Evolutionary conservation across 23 tunicate genomes (phyloP), one percentile per base, ranked within the genome.

Genomic region (Trididemnum clinides): DNA sequence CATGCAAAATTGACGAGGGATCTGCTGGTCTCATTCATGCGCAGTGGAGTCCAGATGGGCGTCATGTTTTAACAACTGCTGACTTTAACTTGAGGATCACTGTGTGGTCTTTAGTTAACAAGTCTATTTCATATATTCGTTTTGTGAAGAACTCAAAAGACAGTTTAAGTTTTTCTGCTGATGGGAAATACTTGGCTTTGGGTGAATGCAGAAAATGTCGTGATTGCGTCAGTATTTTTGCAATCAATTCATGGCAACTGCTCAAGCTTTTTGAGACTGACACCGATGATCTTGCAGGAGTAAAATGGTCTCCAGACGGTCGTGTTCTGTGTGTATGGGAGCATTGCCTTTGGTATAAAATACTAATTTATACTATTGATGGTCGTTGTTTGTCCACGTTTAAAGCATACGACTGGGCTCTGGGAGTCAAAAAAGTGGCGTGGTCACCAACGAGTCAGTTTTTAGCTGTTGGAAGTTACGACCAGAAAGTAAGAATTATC

Each of bases 371-470:
- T 57, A 85, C 98, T 0, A 94, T 94, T 82, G 98, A 94, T 82
- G 98, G 98, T 19, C 81, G 98, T 1, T 94, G 98, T 72, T 51
- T 94, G 7, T 74, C 74, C 18, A 85, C 93, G 1, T 94, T 58
- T 50, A 89, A 86, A 82, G 91, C 98, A n/a, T 94, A 94, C 73
- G 94, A 94, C 34, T 94, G 93, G 93, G 98, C 95, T 20, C 50
- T 94, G 28, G 98, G 98, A 33, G 88, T 94, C 7, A 94, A 94
- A 49, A 79, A 77, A 34, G 77, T 85, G 18, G 31, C 82, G 0
- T 94, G 98, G 98, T 94, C 98, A 2, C 98, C 98, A 2, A 88
- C 98, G 3, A 94, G 98, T 57, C 98, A 94, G 51, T 94, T 94
- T 82, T 66, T 94, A 51, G 98, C 98, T 73, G 88, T 94, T 22